Evolutionary conservation across 2,888 invertebrate species (phyloP).

Genomic region (Rutpela maculata): DNA sequence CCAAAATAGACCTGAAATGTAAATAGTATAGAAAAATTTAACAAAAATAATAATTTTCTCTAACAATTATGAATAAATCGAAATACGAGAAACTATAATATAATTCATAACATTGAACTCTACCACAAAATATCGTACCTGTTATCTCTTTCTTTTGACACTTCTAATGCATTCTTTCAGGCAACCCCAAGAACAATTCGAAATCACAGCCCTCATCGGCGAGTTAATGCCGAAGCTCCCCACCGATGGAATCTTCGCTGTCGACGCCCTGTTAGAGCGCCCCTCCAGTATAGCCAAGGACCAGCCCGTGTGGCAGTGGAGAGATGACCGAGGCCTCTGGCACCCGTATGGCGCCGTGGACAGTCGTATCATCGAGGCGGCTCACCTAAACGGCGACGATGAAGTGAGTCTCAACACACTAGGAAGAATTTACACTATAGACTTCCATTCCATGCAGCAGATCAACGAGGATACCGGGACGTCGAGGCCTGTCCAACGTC

Average conservation of each 20-base stretch:
- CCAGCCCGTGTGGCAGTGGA: conserved; percentile 97
- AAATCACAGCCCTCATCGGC: conserved; percentile 97
- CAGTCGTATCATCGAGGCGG: conserved; percentile 95
- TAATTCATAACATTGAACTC: too few relatives aligned
- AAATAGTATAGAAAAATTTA: too few relatives aligned
- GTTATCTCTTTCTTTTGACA: too few relatives aligned
- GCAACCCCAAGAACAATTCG: conserved; percentile 95
- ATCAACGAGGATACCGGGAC: conserved; percentile 97
- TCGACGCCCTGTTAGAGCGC: conserved; percentile 90
- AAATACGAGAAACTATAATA: too few relatives aligned
- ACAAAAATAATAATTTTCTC: too few relatives aligned
- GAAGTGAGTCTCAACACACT: conserved; percentile 94
- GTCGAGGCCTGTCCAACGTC: conserved; percentile 86
- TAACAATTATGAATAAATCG: too few relatives aligned
- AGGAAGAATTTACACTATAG: conserved; percentile 96
- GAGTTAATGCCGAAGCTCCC: conserved; percentile 98
- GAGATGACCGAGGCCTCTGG: conserved; percentile 94
- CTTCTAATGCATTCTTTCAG: conserved; percentile 58
- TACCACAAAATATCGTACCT: too few relatives aligned
- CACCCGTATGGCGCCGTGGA: conserved; percentile 96
- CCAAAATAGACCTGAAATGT: too few relatives aligned
- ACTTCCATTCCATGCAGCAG: conserved; percentile 98
- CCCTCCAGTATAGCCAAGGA: conserved; percentile 82
- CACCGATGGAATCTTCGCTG: conserved; percentile 95
- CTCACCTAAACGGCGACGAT: conserved; percentile 95